phyloP scores from a whole-genome alignment of 2,113 vertebrate genomes.

The Forbesichthys agassizii region DNA sequence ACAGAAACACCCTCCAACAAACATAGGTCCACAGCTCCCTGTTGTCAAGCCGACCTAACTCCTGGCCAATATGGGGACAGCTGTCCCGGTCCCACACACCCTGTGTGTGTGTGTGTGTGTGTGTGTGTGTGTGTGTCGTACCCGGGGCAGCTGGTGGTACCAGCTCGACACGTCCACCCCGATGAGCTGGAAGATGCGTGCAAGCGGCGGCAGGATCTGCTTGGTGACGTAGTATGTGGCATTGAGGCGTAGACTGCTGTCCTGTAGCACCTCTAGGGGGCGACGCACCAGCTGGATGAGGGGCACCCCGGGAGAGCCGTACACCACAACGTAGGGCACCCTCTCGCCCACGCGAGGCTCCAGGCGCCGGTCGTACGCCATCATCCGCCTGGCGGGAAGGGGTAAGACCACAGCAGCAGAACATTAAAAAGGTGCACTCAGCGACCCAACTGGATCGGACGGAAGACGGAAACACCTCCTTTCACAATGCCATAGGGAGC shows the following conservation, averaged over 20 bases:
- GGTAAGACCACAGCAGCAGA: neutral
- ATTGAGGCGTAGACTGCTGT: conserved; percentile 87
- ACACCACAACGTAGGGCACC: conserved; percentile 94
- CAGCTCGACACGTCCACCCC: conserved; percentile 95
- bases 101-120: neutral
- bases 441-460: no score
- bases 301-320: conserved; percentile 88
- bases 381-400: conserved; percentile 83
- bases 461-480: no score
- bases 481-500: no score
- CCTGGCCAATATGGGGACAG: neutral
- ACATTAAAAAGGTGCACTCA: neutral
- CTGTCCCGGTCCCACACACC: no score
- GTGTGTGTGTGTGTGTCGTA: conserved; percentile 61
- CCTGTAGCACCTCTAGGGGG: conserved; percentile 89
- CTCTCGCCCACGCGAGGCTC: conserved; percentile 93
- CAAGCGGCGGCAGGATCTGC: conserved; percentile 93
- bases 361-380: conserved; percentile 87
- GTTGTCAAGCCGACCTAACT: neutral
- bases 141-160: conserved; percentile 95
- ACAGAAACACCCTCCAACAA: no score
- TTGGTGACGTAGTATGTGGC: conserved; percentile 94
- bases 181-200: conserved; percentile 90
- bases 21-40: no score
- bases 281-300: conserved; percentile 94